Evolutionary conservation across 2,797 vertebrate species (phyloP).

Genomic region (Alosa sapidissima): DNA sequence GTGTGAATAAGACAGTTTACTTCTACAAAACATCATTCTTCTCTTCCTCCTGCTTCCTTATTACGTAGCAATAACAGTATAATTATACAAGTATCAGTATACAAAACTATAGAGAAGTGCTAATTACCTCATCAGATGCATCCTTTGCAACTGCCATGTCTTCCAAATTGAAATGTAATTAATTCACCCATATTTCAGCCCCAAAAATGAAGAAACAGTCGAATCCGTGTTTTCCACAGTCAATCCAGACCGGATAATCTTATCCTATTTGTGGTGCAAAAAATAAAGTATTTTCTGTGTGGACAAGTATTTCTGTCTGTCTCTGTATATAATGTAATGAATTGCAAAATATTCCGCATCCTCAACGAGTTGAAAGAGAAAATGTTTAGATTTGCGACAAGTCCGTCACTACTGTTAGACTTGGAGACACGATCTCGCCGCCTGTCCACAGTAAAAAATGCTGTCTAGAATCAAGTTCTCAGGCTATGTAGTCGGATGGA

Average conservation of each 20-base stretch:
- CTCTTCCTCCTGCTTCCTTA: neutral
- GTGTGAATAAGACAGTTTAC: neutral
- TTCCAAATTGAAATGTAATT: neutral
- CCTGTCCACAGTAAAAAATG: neutral
- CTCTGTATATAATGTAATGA: neutral
- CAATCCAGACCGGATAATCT: neutral
- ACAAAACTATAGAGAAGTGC: neutral
- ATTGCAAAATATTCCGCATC: conserved; percentile 7
- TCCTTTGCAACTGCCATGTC: neutral
- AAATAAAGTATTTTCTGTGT: neutral
- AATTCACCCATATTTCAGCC: neutral
- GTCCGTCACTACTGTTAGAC: neutral
- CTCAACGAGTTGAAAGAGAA: neutral
- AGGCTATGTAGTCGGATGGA: neutral
- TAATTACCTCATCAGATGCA: neutral
- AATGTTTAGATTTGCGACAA: neutral
- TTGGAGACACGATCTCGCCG: neutral
- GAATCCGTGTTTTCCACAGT: neutral
- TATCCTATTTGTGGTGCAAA: neutral
- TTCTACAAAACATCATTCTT: neutral
- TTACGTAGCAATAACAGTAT: neutral
- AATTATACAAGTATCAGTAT: neutral
- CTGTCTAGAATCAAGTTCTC: neutral
- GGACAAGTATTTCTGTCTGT: neutral
- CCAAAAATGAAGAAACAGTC: neutral